Evolutionary conservation across 2,888 invertebrate genomes (phyloP).

Genomic region (Tetheella fluctuosa): DNA sequence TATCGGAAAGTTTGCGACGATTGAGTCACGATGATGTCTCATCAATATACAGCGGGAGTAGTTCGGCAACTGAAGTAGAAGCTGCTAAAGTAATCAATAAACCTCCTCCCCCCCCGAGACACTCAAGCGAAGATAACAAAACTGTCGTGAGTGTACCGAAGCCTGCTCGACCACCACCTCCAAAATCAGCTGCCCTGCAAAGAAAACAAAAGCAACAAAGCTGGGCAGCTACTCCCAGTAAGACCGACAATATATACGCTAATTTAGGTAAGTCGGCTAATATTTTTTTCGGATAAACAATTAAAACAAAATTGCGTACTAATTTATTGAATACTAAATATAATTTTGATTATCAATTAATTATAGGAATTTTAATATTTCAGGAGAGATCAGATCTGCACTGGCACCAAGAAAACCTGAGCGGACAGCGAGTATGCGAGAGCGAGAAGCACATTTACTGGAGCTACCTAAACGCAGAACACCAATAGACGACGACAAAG

Average conservation of each 20-base stretch:
- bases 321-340: no score
- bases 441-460: slow-evolving; percentile 86
- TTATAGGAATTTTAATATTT: slow-evolving; percentile 30
- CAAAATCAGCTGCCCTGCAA: slow-evolving; percentile 86
- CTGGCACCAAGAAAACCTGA: slow-evolving; percentile 93
- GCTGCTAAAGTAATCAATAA: slow-evolving; percentile 78
- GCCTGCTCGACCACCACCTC: slow-evolving; percentile 89
- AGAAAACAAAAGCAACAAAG: slow-evolving; percentile 84
- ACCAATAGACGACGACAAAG: slow-evolving; percentile 82
- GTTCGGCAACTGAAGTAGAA: slow-evolving; percentile 68
- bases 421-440: slow-evolving; percentile 93
- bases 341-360: background rate
- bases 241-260: slow-evolving; percentile 88
- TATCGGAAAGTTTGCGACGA: slow-evolving; percentile 62
- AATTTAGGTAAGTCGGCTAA: slow-evolving; percentile 86
- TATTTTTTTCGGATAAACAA: no score
- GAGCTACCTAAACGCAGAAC: slow-evolving; percentile 83
- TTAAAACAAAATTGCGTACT: no score
- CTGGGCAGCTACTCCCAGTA: slow-evolving; percentile 68
- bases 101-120: slow-evolving; percentile 92
- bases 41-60: slow-evolving; percentile 76
- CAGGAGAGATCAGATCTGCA: slow-evolving; percentile 92
- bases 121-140: slow-evolving; percentile 77
- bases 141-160: slow-evolving; percentile 82
- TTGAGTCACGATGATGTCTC: slow-evolving; percentile 82